A percentile compares a stretch with the other conserved stretches of the same genome.
These are phyloP conservation scores for Cryptocephalus primarius DNA, from an alignment of 2,888 invertebrate species.

Conservation along the genomic window DNA sequence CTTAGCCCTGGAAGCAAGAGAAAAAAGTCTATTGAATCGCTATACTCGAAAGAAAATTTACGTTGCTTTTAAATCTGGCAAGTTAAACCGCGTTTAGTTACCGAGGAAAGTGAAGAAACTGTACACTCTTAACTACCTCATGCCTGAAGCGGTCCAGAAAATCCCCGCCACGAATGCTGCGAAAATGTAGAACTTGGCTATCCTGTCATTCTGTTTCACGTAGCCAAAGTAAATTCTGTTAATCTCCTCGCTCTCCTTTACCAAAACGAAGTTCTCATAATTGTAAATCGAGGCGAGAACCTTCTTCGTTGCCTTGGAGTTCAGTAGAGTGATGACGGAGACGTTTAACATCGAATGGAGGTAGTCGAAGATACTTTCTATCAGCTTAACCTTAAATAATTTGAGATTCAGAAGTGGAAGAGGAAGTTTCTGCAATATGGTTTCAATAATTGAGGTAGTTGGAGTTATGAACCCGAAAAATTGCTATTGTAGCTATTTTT, in stretches of 20 bases:
- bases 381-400: background rate
- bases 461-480: no score
- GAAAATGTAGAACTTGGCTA: constrained; percentile 2
- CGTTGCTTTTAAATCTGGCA: no score
- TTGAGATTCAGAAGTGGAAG: no score
- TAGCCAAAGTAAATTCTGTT: constrained; percentile 5
- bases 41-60: no score
- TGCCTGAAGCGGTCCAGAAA: constrained; percentile 1
- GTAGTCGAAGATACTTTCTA: constrained; percentile 5
- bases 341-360: constrained; percentile 4
- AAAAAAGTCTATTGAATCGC: no score
- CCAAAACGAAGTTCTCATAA: constrained; percentile 4
- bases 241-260: background rate
- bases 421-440: no score
- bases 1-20: constrained; percentile 2
- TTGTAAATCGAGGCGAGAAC: constrained; percentile 2
- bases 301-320: constrained; percentile 1
- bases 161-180: constrained; percentile 1
- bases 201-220: constrained; percentile 2
- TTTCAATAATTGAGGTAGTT: no score
- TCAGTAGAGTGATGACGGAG: constrained; percentile 4
- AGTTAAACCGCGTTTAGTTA: no score
- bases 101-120: no score
- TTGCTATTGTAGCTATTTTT: no score
- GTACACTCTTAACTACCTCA: constrained; percentile 4